These are phyloP conservation scores for Hydrocynus forskahlii DNA, from an alignment of 2,797 vertebrate species.

Conservation along the genomic window DNA sequence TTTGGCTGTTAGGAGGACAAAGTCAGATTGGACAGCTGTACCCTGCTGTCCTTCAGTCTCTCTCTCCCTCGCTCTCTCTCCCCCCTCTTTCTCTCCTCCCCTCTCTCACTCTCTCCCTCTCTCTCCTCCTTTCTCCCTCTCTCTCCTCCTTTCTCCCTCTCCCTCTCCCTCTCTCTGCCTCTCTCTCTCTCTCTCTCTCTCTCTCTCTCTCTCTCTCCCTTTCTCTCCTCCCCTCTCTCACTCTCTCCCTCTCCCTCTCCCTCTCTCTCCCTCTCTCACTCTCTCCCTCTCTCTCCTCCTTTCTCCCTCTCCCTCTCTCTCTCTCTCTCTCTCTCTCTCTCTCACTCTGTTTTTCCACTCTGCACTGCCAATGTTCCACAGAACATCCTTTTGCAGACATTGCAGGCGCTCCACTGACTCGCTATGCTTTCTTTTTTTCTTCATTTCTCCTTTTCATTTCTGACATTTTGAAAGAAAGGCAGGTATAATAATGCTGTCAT, in stretches of 20 bases:
- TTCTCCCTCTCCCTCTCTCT: neutral
- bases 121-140: too few species aligned
- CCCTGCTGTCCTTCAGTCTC: neutral
- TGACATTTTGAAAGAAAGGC: neutral
- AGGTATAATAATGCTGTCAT: neutral
- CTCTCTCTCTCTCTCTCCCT: too few species aligned
- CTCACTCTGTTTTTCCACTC: neutral
- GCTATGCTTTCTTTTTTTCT: neutral
- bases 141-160: too few species aligned
- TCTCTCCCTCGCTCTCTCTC: neutral
- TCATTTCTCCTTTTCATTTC: neutral
- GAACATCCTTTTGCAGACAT: conserved; percentile 2
- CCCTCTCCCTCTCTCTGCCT: too few species aligned
- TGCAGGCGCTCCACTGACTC: neutral
- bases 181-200: too few species aligned
- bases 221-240: too few species aligned
- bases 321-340: neutral
- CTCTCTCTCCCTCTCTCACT: neutral
- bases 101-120: neutral
- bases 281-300: neutral
- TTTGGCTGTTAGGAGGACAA: neutral
- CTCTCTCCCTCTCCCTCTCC: neutral
- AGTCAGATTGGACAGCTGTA: conserved; percentile 11
- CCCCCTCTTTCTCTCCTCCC: too few species aligned
- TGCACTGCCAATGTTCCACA: conserved; percentile 2